Conservation (phyloP, 2,113 vertebrate genomes). For the Microtus montanus region DNA sequence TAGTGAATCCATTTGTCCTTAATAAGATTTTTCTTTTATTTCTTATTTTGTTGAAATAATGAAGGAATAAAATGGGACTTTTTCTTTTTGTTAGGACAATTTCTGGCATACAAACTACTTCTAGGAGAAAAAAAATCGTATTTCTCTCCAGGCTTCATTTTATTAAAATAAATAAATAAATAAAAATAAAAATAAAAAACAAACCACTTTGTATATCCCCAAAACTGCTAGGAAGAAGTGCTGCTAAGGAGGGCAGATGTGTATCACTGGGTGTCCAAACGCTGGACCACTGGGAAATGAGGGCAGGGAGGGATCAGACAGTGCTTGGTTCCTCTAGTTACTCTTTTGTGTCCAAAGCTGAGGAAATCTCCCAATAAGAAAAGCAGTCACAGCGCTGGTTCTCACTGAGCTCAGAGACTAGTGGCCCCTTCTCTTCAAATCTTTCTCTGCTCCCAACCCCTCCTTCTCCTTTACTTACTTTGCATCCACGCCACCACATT, state of each 20-base stretch:
- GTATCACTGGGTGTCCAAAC: accelerated
- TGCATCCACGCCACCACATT: conserved; percentile 98
- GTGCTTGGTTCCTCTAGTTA: neutral
- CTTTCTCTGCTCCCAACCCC: neutral
- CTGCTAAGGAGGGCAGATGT: neutral
- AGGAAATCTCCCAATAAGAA: neutral
- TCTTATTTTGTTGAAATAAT: conserved; percentile 53
- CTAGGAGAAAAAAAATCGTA: neutral
- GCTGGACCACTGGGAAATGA: neutral
- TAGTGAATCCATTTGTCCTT: neutral
- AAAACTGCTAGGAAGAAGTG: neutral
- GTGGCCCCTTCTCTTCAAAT: neutral
- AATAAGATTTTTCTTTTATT: conserved; percentile 46
- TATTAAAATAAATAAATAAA: neutral
- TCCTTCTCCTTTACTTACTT: conserved; percentile 85
- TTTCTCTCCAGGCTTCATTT: conserved; percentile 30
- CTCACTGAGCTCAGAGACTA: neutral
- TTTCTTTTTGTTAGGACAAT: conserved; percentile 14
- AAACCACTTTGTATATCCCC: neutral
- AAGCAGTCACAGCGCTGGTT: neutral
- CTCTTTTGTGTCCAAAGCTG: neutral
- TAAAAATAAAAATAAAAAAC: neutral
- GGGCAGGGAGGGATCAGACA: neutral
- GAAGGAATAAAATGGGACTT: neutral
- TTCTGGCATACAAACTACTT: conserved; percentile 30